Evolutionary conservation across 2,888 invertebrate genomes (phyloP), one percentile per base, ranked within the genome.

Genomic region (Dichetophora obliterata): DNA sequence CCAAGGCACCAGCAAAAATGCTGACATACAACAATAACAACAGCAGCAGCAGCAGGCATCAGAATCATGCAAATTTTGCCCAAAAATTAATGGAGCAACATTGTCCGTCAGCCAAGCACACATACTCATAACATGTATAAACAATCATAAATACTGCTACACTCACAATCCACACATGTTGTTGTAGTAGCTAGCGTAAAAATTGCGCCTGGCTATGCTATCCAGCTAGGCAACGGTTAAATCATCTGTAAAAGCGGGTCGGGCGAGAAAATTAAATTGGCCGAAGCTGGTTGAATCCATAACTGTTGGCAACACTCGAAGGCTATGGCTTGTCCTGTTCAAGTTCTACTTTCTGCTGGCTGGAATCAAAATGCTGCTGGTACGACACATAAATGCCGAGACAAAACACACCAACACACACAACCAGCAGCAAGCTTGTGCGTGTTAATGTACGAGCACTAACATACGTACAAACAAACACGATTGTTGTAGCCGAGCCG

Each of bases 201-300:
- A 27, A 65, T 22, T 14, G 43, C 31, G 27, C 50, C n/a, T n/a
- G 43, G 19, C 24, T 57, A 48, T 68, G 31, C 59, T 54, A 50
- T 24, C 50, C 50, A 37, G 16, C 48, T 27, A 27, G 79, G 81
- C 79, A 78, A 80, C 77, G 77, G 79, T 81, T 81, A 81, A 81
- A 81, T 81, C 79, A 81, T 80, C 78, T 81, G 81, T 80, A 79
- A 81, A 81, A 79, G 78, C 80, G 79, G 80, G 81, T 77, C 79
- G 83, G 83, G 84, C 82, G 84, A 84, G 84, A 84, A 84, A 83
- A 84, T 84, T 84, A 84, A 84, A 84, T 84, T 84, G 84, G 82
- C 84, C 84, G 83, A 79, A 81, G 81, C 82, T 82, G 82, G 80
- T 80, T 82, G 82, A 82, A 80, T 82, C 82, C 82, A 82, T 82